phyloP scores from a whole-genome alignment of 2,797 vertebrate genomes.

The Platalea minor region DNA sequence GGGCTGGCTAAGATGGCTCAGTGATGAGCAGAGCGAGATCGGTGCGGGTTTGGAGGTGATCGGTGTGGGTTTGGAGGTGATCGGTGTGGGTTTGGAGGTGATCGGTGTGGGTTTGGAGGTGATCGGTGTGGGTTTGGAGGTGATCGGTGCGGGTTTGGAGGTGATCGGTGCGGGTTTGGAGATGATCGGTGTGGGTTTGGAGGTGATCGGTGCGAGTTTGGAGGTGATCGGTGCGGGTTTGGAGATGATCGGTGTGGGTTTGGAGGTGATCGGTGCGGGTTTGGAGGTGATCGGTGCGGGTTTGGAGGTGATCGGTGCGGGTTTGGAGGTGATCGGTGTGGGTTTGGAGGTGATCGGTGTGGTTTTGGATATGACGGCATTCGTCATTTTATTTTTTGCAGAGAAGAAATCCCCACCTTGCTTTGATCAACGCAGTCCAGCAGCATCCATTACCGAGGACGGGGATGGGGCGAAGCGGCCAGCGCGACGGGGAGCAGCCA shows the following conservation, averaged over 20 bases:
- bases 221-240: too few relatives aligned
- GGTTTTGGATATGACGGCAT: not conserved
- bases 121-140: not conserved
- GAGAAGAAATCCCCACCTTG: not conserved
- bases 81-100: too few relatives aligned
- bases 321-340: not conserved
- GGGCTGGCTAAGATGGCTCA: not conserved
- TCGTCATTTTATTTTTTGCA: not conserved
- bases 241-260: too few relatives aligned
- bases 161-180: not conserved
- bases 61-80: too few relatives aligned
- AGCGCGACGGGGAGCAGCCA: not conserved
- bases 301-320: not conserved
- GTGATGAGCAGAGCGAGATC: not conserved
- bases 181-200: too few relatives aligned
- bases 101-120: not conserved
- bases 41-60: too few relatives aligned
- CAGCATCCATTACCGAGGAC: accelerated
- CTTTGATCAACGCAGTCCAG: accelerated
- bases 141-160: not conserved
- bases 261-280: not conserved
- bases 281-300: not conserved
- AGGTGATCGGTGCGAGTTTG: too few relatives aligned
- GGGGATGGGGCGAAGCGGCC: accelerated
- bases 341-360: accelerated